phyloP scores from a whole-genome alignment of 35 echinoderm and acorn worm genomes.

The Ophioderma brevispina region DNA sequence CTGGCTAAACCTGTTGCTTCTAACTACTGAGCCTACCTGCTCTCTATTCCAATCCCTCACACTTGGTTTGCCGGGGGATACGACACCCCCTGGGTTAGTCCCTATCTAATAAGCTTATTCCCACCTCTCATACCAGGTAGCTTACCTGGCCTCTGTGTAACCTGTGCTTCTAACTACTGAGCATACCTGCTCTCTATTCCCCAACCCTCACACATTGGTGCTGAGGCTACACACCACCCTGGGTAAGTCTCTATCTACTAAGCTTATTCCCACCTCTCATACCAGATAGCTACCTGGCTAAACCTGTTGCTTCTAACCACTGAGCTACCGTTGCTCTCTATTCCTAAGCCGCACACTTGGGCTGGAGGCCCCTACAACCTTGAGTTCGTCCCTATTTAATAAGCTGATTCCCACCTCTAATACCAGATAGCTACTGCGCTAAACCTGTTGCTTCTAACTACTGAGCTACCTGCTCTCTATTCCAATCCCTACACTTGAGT shows the following conservation, averaged over 20 bases:
- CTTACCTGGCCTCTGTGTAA: constrained; percentile 9
- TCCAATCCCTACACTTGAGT: neutral
- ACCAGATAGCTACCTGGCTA: neutral
- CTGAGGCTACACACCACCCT: neutral
- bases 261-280: too few relatives aligned
- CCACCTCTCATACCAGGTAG: too few relatives aligned
- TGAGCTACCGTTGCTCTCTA: neutral
- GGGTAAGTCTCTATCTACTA: too few relatives aligned
- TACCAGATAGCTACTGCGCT: too few relatives aligned
- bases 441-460: neutral
- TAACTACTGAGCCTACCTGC: constrained; percentile 2
- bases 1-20: neutral
- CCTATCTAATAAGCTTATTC: too few relatives aligned
- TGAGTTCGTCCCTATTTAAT: too few relatives aligned
- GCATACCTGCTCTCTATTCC: constrained; percentile 22
- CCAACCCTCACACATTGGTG: constrained; percentile 27
- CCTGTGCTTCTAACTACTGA: constrained; percentile 13
- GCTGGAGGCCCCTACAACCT: too few relatives aligned
- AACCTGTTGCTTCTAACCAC: neutral
- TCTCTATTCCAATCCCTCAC: neutral
- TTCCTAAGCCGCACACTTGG: neutral
- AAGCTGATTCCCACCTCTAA: too few relatives aligned
- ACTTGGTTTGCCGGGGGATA: neutral
- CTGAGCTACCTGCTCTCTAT: neutral
- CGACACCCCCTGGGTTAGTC: too few relatives aligned